Evolutionary conservation across 2,888 invertebrate genomes (phyloP), one percentile per base, ranked within the genome.

Genomic region (Ethmia dodecea): DNA sequence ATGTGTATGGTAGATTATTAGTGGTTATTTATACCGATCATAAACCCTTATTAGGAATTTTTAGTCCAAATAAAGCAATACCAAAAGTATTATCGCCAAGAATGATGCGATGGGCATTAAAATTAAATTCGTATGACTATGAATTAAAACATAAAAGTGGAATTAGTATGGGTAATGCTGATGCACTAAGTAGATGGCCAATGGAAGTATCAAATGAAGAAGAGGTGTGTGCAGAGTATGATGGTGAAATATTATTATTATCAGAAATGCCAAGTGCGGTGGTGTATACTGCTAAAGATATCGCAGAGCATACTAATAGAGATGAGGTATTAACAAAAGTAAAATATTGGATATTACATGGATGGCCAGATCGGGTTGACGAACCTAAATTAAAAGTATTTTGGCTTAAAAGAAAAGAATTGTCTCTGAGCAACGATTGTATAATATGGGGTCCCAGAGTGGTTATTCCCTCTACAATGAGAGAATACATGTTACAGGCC

Each of bases 21-120:
- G 33, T 47, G 20, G 22, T 11, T 1, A 42, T 42, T n/a, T 16
- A 27, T 4, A 40, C 42, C 4, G 45, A 42, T 13, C 39, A 39
- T 26, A 41, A 27, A 20, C 41, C 28, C 5, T 33, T 40, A 16
- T 13, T 25, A 9, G 25, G 15, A 5, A 32, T 32, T 10, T 25
- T 25, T 15, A 11, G 8, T 15, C 32, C 32, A n/a, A 24, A 32
- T 3, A 36, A 37, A 33, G 15, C 32, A 12, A 26, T 37, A n/a
- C 28, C 42, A 10, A 32, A 40, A 6, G 4, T 32, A 8, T 9
- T 38, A 5, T 38, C 38, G 9, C 13, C 31, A 10, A 37, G 39
- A 31, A 45, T 45, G 42, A 18, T 34, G 10, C 34, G 35, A 15
- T 49, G 40, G 40, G 35, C 43, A 11, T 13, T 46, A 20, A 37